A percentile compares a stretch with the other conserved stretches of the same genome.
Conservation (phyloP, 2,797 vertebrate species). For the Leptodactylus fallax region DNA sequence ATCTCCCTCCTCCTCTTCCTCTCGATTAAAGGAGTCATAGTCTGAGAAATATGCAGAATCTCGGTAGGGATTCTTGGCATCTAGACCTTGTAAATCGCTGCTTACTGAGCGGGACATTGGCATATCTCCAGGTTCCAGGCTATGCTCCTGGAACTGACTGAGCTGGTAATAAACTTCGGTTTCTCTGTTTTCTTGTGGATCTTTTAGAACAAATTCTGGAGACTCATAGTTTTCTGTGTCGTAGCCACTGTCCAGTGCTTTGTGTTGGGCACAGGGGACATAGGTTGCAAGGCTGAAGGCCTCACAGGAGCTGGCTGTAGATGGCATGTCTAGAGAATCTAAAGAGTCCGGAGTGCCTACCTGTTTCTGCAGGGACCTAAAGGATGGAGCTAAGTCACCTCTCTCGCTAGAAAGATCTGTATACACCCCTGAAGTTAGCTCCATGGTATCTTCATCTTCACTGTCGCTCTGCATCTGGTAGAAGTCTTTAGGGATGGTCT, state of each 20-base stretch:
- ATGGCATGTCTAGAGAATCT: conserved; percentile 87
- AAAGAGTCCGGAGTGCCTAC: conserved; percentile 87
- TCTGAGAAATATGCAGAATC: conserved; percentile 98
- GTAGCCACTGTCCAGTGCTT: conserved; percentile 92
- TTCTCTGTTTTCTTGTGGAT: conserved; percentile 84
- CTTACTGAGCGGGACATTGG: conserved; percentile 69
- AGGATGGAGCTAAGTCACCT: conserved; percentile 72
- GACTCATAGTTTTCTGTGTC: conserved; percentile 97
- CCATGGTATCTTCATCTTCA: conserved; percentile 80
- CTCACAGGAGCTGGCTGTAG: conserved; percentile 82
- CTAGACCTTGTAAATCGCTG: conserved; percentile 76
- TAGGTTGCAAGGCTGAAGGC: conserved; percentile 80
- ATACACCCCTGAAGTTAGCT: conserved; percentile 84
- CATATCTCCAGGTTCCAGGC: conserved; percentile 67
- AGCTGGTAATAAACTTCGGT: conserved; percentile 71
- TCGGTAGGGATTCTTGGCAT: conserved; percentile 85
- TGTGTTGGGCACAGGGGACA: conserved; percentile 80
- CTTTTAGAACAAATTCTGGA: conserved; percentile 92
- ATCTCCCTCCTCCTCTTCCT: conserved; percentile 68
- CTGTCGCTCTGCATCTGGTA: conserved; percentile 51
- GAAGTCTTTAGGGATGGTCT: conserved; percentile 19
- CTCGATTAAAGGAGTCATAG: conserved; percentile 81
- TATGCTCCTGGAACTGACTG: conserved; percentile 76
- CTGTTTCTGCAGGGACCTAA: conserved; percentile 87
- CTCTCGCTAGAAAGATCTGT: conserved; percentile 81